Base-by-base conservation (phyloP, 2,888 invertebrate species). In the Calameuta idolon region DNA sequence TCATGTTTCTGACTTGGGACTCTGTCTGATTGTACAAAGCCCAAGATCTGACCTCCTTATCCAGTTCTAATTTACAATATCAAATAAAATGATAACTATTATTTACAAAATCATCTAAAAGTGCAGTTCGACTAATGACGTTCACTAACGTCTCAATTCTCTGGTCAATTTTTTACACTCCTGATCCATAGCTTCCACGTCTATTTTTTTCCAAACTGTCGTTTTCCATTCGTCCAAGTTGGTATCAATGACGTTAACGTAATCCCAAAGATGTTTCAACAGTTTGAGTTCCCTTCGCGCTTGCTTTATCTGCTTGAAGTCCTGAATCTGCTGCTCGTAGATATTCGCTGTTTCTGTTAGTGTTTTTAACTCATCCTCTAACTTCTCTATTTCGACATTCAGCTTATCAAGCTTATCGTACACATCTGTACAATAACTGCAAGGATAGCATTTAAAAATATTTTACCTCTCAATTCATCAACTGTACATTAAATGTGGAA, bases 121-220 rank as follows among this genome's bases (percentile, higher is more conserved):
- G 12, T n/a, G 30, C 11, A 23, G 31, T 37, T 12, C 69, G n/a
- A 69, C 75, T 76, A 34, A 79, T 71, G 69, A 15, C 69, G 23
- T 33, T 40, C 34, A 30, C 92, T 87, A 86, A 95, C 97, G 94
- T 84, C 97, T 93, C 40, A 97, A 91, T 85, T 98, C 97, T 88
- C 97, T 97, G 0, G 96, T 95, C 89, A 98, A 97, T 85, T 96
- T 96, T 91, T 98, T 98, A 92, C 98, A 97, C 89, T 98, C 98
- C 91, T 97, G 95, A 89, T 98, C 98, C 97, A 98, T 98, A 77
- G 95, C 95, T 87, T 98, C 98, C 2, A 98, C 97, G 87, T 98
- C 98, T 80, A 98, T 97, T 89, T 97, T 96, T 88, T 96, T 96
- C 98, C 98, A 99, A 0, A 96, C 95, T 0, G 98, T 98, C 79